phyloP scores from a whole-genome alignment of 2,113 vertebrate genomes.

The Paradoxurus hermaphroditus region DNA sequence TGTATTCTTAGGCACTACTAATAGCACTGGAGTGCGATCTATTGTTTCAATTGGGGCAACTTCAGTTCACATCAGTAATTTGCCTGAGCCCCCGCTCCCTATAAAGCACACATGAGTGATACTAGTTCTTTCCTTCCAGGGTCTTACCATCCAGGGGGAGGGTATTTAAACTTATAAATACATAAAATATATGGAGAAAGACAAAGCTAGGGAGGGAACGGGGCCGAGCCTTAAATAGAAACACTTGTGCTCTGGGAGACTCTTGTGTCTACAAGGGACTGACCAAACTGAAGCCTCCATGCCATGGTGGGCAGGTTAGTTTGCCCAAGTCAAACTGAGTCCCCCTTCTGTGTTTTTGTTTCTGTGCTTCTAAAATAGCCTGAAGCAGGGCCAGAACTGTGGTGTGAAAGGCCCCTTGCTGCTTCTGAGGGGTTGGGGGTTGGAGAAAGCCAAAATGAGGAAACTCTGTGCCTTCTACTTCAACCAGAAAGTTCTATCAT shows the following conservation, averaged over 20 bases:
- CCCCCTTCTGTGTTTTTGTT: neutral
- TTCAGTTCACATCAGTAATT: neutral
- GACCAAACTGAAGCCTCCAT: neutral
- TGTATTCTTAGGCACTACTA: neutral
- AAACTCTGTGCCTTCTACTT: neutral
- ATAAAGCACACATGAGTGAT: neutral
- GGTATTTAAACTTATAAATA: neutral
- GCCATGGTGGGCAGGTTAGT: rapidly evolving
- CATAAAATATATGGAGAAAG: neutral
- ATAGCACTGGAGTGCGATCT: no score
- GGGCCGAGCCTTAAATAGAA: neutral
- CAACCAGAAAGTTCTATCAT: neutral
- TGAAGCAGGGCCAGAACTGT: neutral
- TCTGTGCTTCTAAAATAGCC: neutral
- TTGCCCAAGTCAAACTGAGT: neutral
- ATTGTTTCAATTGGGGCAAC: neutral
- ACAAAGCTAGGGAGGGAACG: neutral
- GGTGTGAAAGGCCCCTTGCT: neutral
- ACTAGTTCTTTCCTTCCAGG: neutral
- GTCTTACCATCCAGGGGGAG: neutral
- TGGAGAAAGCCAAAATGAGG: neutral
- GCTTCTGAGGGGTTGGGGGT: neutral
- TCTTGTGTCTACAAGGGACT: neutral
- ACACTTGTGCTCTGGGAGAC: neutral
- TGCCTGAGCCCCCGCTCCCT: no score